Evolutionary conservation across 2,797 vertebrate genomes (phyloP), one percentile per base, ranked within the genome.

Genomic region (Coregonus suidteri): DNA sequence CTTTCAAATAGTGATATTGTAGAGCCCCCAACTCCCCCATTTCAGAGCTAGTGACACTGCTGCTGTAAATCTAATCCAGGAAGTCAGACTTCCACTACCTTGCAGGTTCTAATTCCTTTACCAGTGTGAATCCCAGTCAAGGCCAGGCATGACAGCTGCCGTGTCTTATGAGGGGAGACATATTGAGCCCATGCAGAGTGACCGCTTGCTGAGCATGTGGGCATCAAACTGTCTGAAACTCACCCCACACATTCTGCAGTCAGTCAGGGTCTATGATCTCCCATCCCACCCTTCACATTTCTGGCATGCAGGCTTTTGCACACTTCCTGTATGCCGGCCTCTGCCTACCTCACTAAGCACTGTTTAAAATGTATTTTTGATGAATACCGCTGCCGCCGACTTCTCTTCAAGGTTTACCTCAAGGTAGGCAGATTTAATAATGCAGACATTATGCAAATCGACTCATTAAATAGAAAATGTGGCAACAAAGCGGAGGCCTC

Each of bases 371-470:
- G 79, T 83, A 68, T 79, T 64, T 80, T 78, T 87, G 85, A 84
- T 88, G 79, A 91, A 88, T 77, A 81, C 67, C 79, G 16, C 79
- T 6, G 2, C 75, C 15, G 15, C 79, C n/a, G n/a, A 31, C 75
- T 31, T 78, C 62, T 25, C 77, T 76, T 51, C 90, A 93, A 94
- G 93, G 91, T 93, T 94, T 84, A 95, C 93, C 96, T 96, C 92
- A 95, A 96, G 93, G 93, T 89, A 94, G 88, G 87, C 88, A 94
- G 94, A 94, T 94, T 92, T 91, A 94, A 93, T 96, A 95, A 96
- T 94, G 93, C 92, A 90, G 91, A 95, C 93, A 96, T 97, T 97
- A 97, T 96, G 95, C 93, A 95, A 96, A 97, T 96, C 66, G 90
- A 82, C 91, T 96, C 93, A 96, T 97, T 96, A 96, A 95, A 87